phyloP scores from a whole-genome alignment of 2,888 invertebrate genomes.

The Cryptus viduatorius region DNA sequence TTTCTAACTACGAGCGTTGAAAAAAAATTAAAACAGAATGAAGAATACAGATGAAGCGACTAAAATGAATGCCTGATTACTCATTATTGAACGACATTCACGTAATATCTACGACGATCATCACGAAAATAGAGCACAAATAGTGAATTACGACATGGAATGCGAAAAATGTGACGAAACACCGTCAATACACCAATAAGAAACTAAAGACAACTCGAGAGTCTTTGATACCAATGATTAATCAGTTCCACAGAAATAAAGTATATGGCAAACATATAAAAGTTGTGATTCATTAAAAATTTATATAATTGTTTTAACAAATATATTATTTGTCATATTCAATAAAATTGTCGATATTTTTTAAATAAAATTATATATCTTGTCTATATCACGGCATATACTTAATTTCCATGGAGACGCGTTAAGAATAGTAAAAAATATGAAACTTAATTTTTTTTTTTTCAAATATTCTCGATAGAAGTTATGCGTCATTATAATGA shows the following conservation, averaged over 20 bases:
- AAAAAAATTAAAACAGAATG: not conserved
- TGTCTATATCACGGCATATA: no score
- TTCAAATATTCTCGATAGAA: no score
- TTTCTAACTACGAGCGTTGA: not conserved
- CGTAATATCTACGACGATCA: not conserved
- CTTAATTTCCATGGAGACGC: no score
- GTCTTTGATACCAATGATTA: slow-evolving; percentile 2
- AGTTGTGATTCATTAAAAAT: no score
- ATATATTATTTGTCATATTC: no score
- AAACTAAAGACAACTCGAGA: not conserved
- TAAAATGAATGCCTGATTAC: slow-evolving; percentile 10
- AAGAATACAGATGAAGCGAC: slow-evolving; percentile 3
- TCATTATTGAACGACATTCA: not conserved
- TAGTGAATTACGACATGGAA: not conserved
- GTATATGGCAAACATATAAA: no score
- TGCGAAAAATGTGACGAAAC: not conserved
- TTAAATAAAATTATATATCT: no score
- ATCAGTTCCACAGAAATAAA: no score
- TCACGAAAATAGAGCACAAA: not conserved
- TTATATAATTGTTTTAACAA: no score
- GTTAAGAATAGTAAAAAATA: no score
- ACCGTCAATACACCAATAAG: not conserved
- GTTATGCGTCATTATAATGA: not conserved
- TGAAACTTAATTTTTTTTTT: not conserved
- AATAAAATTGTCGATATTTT: no score